phyloP scores from a whole-genome alignment of 2,113 vertebrate species.

The Mionectes macconnelli region DNA sequence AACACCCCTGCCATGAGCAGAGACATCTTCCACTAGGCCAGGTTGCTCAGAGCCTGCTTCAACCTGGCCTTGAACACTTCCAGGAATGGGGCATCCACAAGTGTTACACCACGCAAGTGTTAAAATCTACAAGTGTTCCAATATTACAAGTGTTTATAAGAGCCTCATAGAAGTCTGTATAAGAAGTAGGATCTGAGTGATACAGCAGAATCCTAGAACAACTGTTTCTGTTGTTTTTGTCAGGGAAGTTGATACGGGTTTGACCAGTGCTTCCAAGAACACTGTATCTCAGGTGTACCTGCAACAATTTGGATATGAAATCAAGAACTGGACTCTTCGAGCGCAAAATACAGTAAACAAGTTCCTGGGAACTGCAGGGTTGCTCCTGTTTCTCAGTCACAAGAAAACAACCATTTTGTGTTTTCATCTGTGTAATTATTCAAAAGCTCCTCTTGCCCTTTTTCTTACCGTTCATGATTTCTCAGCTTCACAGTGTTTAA shows the following conservation, averaged over 20 bases:
- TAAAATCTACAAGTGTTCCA: not conserved
- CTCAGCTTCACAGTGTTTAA: not conserved
- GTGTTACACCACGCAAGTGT: not conserved
- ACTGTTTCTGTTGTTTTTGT: not conserved
- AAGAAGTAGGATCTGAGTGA: not conserved
- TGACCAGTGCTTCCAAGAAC: not conserved
- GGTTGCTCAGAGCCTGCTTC: not conserved
- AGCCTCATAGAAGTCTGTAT: not conserved
- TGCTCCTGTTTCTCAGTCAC: not conserved
- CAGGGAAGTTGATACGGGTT: not conserved
- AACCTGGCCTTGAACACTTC: not conserved
- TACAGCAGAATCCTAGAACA: not conserved
- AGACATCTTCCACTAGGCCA: not conserved
- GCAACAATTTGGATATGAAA: not conserved
- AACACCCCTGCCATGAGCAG: not conserved
- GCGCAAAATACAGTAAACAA: not conserved
- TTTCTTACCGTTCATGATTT: not conserved
- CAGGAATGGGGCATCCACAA: not conserved
- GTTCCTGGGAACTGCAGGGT: not conserved
- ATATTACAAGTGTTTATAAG: not conserved
- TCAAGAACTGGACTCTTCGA: not conserved
- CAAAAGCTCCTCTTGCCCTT: not conserved
- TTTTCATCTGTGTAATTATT: not conserved
- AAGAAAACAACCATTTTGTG: not conserved
- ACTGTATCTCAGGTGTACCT: not conserved